Evolutionary conservation across 2,797 vertebrate species (phyloP), one percentile per base, ranked within the genome.

Genomic region (Pygocentrus nattereri): DNA sequence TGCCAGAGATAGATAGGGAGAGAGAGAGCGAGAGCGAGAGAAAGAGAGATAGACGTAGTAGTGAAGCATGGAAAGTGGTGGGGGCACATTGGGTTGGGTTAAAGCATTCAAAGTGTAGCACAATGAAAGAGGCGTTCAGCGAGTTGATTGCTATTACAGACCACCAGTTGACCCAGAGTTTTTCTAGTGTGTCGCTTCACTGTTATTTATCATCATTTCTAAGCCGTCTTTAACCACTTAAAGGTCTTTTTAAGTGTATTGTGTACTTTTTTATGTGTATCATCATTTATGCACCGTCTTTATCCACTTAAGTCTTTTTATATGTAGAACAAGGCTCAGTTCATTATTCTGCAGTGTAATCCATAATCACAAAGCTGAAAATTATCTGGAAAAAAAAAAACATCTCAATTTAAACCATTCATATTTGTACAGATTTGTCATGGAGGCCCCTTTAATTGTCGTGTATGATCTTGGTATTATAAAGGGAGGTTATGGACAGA

Each of bases 401-500:
- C 62, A 74, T 25, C 3, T 31, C 49, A 13, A 38, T 85, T 74
- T 82, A 70, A 80, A 67, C 82, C 31, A 41, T 69, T 82, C 25
- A 73, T 68, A 79, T 85, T 73, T 73, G 74, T 70, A 75, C 65
- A 64, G 56, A 62, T 85, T 82, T 85, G 73, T 79, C 68, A 76
- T 61, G 18, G 65, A 72, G 72, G 61, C 52, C 77, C 56, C 62
- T 50, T 64, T 80, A 79, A 82, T 80, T 80, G 70, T 76, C 58
- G 41, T 50, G 72, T 62, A 76, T 49, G 69, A 77, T 82, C 82
- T 85, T 56, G 47, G 78, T 10, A 41, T 61, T 86, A 86, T 90
- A 67, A 88, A 89, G 91, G 88, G 90, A 91, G 91, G 91, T 21
- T 88, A 91, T 91, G 91, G 93, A 92, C 90, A 80, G 85, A 91